Evolutionary conservation across 2,113 vertebrate species (phyloP).

Genomic region (Zeus faber): DNA sequence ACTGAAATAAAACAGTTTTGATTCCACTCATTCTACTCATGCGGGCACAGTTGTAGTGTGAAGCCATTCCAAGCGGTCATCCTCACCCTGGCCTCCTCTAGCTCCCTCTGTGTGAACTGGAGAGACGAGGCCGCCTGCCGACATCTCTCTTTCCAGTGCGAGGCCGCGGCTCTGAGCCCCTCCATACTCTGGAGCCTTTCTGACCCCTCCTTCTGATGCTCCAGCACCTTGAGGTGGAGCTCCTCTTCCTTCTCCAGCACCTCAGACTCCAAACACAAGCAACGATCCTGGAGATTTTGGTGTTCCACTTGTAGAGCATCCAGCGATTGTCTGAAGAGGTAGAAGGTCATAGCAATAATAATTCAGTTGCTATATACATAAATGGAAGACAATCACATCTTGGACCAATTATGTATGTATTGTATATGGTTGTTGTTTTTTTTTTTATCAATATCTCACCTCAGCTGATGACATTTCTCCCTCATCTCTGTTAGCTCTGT

Average conservation of each 20-base stretch:
- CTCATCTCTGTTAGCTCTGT: slow-evolving; percentile 35
- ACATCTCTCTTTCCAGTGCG: slow-evolving; percentile 72
- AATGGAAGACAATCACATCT: neutral
- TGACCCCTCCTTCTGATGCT: slow-evolving; percentile 36
- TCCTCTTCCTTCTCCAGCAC: slow-evolving; percentile 46
- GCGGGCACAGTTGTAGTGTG: neutral
- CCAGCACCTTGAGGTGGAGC: slow-evolving; percentile 38
- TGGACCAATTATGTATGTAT: neutral
- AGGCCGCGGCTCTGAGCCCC: slow-evolving; percentile 55
- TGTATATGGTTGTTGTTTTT: too few species aligned
- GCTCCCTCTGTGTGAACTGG: slow-evolving; percentile 62
- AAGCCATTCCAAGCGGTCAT: neutral
- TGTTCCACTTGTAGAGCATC: slow-evolving; percentile 56
- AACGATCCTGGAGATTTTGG: slow-evolving; percentile 47
- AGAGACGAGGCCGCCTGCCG: slow-evolving; percentile 59
- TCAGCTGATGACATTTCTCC: slow-evolving; percentile 53
- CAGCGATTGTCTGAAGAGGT: slow-evolving; percentile 53
- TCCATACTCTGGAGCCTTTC: slow-evolving; percentile 34
- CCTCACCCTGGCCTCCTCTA: slow-evolving; percentile 53
- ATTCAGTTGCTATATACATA: neutral
- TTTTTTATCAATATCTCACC: slow-evolving; percentile 47
- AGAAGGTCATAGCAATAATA: neutral
- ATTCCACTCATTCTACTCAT: neutral
- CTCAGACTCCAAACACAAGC: slow-evolving; percentile 45
- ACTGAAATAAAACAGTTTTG: slow-evolving; percentile 9